Evolutionary conservation across 2,113 vertebrate genomes (phyloP).

Genomic region (Trogon melanurus): DNA sequence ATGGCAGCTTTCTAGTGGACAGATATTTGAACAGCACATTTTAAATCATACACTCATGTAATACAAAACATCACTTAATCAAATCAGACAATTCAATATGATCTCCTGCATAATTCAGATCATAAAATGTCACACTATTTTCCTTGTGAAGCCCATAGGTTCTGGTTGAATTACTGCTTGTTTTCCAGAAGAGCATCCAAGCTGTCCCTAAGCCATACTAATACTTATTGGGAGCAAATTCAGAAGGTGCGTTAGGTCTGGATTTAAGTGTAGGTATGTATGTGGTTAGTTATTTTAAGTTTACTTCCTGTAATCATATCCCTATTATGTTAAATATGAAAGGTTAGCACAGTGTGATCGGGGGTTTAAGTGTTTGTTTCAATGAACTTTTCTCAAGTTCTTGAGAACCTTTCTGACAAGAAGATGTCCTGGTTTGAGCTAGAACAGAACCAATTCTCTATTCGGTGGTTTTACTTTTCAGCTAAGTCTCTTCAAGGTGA

Average conservation of each 20-base stretch:
- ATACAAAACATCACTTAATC: neutral
- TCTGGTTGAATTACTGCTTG: neutral
- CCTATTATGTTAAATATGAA: neutral
- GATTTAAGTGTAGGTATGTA: neutral
- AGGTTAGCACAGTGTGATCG: neutral
- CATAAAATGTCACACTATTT: neutral
- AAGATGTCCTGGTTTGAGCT: neutral
- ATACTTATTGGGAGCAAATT: neutral
- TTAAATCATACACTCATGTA: neutral
- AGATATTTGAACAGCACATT: neutral
- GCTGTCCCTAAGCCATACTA: neutral
- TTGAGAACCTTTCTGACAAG: neutral
- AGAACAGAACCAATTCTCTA: too few species aligned
- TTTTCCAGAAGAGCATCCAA: neutral
- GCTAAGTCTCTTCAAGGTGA: too few species aligned
- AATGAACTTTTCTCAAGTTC: neutral
- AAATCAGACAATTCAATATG: neutral
- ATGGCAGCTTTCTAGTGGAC: neutral
- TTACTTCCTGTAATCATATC: neutral
- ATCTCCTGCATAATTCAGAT: neutral
- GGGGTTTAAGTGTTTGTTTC: neutral
- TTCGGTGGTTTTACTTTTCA: too few species aligned
- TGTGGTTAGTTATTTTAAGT: neutral
- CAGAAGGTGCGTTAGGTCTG: neutral
- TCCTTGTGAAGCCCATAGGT: neutral